Evolutionary conservation across 2,797 vertebrate genomes (phyloP).

Genomic region (Hydrocynus forskahlii): DNA sequence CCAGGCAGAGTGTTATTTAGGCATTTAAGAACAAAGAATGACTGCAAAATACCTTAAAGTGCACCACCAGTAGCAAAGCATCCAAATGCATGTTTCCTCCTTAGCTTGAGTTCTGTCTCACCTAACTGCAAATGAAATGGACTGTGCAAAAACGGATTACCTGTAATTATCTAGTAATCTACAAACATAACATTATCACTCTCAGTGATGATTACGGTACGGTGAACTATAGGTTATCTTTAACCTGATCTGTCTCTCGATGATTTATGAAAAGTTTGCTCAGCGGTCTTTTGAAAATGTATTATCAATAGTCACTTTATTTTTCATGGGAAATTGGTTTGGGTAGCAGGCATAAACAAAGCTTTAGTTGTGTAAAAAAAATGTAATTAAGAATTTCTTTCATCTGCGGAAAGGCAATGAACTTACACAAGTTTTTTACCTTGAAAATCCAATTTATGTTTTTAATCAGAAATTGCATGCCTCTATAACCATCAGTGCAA

Average conservation of each 20-base stretch:
- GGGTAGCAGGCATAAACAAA: conserved; percentile 16
- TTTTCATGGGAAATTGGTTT: conserved; percentile 32
- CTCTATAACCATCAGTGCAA: conserved; percentile 70
- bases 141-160: conserved; percentile 16
- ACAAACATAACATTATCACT: background rate
- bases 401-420: conserved; percentile 59
- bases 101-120: background rate
- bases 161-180: conserved; percentile 4
- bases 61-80: background rate
- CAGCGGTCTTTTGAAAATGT: background rate
- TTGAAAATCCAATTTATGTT: conserved; percentile 72
- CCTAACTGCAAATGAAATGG: background rate
- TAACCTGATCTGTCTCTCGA: background rate
- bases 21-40: background rate
- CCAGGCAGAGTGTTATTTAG: background rate
- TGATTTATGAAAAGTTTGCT: background rate
- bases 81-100: background rate
- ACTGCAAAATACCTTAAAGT: background rate
- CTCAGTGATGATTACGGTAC: background rate
- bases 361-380: conserved; percentile 24
- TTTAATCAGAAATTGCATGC: conserved; percentile 74
- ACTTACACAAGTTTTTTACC: conserved; percentile 49
- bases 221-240: background rate
- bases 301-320: conserved; percentile 15
- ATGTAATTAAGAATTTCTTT: conserved; percentile 46